phyloP scores from a whole-genome alignment of 92 coral and sea anemone species.

The Virgularia gustaviana region DNA sequence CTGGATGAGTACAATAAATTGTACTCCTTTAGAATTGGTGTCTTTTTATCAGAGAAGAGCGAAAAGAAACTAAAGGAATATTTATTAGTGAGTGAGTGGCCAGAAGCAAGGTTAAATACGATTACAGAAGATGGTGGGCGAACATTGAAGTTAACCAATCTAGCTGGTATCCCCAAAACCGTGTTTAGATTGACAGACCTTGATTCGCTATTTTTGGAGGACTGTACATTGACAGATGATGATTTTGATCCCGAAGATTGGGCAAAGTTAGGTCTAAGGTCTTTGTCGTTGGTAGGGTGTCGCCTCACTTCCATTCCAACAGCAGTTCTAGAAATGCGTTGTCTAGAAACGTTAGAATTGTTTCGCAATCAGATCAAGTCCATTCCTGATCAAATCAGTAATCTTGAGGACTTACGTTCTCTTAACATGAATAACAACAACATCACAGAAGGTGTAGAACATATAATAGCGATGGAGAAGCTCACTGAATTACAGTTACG shows the following conservation, averaged over 20 bases:
- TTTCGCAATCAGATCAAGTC: slow-evolving; percentile 33
- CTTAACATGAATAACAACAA: slow-evolving; percentile 42
- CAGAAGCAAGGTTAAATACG: slow-evolving; percentile 37
- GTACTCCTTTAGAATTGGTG: slow-evolving; percentile 39
- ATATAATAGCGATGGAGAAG: background rate
- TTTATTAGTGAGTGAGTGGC: slow-evolving; percentile 51
- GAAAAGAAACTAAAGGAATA: slow-evolving; percentile 42
- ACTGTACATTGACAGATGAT: slow-evolving; percentile 24
- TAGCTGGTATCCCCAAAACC: slow-evolving; percentile 52
- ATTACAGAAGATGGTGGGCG: slow-evolving; percentile 29
- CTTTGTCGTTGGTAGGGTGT: slow-evolving; percentile 40
- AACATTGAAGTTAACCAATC: slow-evolving; percentile 33
- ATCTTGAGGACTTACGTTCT: slow-evolving; percentile 14
- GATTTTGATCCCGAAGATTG: slow-evolving; percentile 29
- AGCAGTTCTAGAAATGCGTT: slow-evolving; percentile 29
- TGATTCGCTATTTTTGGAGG: slow-evolving; percentile 40
- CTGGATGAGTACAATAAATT: slow-evolving; percentile 41
- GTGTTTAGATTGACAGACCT: slow-evolving; percentile 47
- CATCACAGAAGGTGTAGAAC: slow-evolving; percentile 36
- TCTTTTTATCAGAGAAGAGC: slow-evolving; percentile 43
- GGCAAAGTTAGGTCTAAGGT: slow-evolving; percentile 29
- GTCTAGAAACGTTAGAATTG: slow-evolving; percentile 46
- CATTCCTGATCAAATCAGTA: slow-evolving; percentile 20
- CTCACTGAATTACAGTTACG: slow-evolving; percentile 7
- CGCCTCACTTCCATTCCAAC: slow-evolving; percentile 34